These are phyloP conservation scores for Antheraea yamamai DNA, from an alignment of 2,888 invertebrate genomes.

Conservation along the genomic window DNA sequence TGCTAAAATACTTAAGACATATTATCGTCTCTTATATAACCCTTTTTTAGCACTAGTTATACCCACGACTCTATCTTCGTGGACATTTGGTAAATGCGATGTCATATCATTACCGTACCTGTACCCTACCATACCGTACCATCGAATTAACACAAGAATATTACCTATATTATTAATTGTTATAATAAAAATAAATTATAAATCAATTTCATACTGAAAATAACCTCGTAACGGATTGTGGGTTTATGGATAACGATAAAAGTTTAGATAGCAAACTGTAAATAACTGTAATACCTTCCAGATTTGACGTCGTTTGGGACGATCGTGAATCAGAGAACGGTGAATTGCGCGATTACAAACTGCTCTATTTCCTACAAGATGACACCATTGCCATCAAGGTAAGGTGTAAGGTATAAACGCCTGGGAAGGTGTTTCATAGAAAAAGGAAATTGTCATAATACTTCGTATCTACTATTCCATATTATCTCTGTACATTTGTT, in stretches of 20 bases:
- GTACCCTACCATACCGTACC: too few relatives aligned
- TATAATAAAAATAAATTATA: too few relatives aligned
- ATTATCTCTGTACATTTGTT: not conserved
- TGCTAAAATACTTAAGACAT: too few relatives aligned
- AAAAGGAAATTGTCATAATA: not conserved
- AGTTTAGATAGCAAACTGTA: not conserved
- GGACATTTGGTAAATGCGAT: too few relatives aligned
- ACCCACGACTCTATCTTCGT: too few relatives aligned
- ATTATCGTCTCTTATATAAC: too few relatives aligned
- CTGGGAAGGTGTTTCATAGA: not conserved
- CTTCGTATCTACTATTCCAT: not conserved
- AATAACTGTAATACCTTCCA: slow-evolving; percentile 45
- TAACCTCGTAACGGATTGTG: not conserved
- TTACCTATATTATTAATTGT: too few relatives aligned
- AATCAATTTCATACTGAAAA: not conserved
- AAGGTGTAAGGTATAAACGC: not conserved
- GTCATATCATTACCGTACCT: too few relatives aligned
- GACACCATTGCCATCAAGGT: slow-evolving; percentile 88
- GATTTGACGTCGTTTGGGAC: slow-evolving; percentile 87
- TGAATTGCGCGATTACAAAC: slow-evolving; percentile 84
- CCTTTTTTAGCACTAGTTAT: too few relatives aligned
- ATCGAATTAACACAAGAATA: too few relatives aligned
- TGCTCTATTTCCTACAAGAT: slow-evolving; percentile 91
- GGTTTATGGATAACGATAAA: not conserved
- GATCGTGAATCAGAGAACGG: slow-evolving; percentile 82